Base-by-base conservation (phyloP, 2,888 invertebrate species). In the Alviniconcha strummeri region DNA sequence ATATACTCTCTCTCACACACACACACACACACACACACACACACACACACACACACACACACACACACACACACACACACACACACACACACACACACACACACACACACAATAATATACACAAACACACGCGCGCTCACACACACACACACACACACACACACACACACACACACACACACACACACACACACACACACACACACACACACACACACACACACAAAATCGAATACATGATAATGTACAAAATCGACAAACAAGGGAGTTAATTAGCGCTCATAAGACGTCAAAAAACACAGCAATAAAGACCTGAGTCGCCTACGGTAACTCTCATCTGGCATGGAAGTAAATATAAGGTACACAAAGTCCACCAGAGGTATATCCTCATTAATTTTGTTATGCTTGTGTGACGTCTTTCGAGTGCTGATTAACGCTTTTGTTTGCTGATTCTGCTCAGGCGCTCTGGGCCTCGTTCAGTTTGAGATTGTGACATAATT, bases 181-280 rank as follows among this genome's bases (percentile, higher is more conserved):
- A 69, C 69, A 69, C 69, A n/a, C 69, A 69, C 69, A 69, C 69
- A 13, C n/a, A 7, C 69, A 69, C 69, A 69, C 69, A n/a, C 69
- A 69, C 17, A 69, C n/a, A n/a, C 69, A 69, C 69, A 69, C n/a
- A 17, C 69, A 69, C 69, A 69, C 13, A 69, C 69, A 69, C 69
- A 17, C 69, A 69, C 69, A 69, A 4, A n/a, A 13, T 15, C 69
- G n/a, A 11, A 69, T 17, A 69, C 17, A 6, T 69, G 6, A n/a
- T 7, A 69, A 69, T 13, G 64, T 9, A 69, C n/a, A 69, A n/a
- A 69, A 69, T 6, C 69, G 60, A 60, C 60, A 36, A 60, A 60
- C 60, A 60, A 60, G 60, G 60, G 13, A 60, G 9, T 60, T 60
- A 60, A 60, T 13, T 11, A 60, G 13, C 9, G 13, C 8, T 11